These are phyloP conservation scores for Zophobas morio DNA, from an alignment of 1,140 invertebrate species.

Conservation along the genomic window DNA sequence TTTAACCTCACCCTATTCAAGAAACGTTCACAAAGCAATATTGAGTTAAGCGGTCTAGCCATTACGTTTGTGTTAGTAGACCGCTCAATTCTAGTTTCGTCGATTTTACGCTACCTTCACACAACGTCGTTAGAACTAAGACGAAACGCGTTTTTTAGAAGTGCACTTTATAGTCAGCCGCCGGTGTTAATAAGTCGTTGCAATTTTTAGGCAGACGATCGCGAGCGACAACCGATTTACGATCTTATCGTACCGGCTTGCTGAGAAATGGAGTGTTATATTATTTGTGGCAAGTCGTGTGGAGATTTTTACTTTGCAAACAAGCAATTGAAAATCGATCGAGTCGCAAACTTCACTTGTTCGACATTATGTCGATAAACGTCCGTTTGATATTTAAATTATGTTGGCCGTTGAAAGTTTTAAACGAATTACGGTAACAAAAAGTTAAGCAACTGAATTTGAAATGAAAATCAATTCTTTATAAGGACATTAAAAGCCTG, in stretches of 20 bases:
- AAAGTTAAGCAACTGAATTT: not conserved
- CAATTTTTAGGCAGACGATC: no score
- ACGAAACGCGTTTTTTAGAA: no score
- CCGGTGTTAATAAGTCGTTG: no score
- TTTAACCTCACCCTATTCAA: no score
- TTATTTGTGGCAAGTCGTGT: not conserved
- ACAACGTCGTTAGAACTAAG: no score
- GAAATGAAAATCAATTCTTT: not conserved
- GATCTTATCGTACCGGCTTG: not conserved
- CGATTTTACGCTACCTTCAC: no score
- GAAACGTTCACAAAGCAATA: no score
- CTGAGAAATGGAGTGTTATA: not conserved
- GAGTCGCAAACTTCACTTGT: conserved; percentile 23
- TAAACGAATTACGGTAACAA: not conserved
- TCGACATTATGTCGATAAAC: conserved; percentile 24
- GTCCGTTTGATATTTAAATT: conserved; percentile 6
- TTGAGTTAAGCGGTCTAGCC: no score
- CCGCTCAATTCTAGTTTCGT: no score
- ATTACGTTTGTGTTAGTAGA: no score
- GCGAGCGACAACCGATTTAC: no score
- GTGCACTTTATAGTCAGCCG: no score
- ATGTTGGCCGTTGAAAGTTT: conserved; percentile 3
- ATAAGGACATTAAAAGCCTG: not conserved
- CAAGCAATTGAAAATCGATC: conserved; percentile 27
- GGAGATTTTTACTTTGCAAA: conserved; percentile 10